Base-by-base conservation (phyloP, 2,888 invertebrate genomes). In the Netelia melanura region DNA sequence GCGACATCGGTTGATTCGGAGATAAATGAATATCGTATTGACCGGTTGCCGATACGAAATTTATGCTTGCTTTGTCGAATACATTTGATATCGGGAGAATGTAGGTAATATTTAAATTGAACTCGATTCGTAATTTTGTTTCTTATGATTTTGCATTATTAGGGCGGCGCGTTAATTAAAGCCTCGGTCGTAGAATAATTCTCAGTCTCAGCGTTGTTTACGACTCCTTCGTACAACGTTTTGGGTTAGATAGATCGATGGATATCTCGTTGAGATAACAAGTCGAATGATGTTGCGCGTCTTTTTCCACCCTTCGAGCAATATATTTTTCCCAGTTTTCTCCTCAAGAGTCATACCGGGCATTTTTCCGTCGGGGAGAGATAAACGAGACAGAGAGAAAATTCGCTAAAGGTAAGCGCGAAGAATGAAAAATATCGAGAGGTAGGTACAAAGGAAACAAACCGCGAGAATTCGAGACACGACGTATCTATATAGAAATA, bases 391-490 rank as follows among this genome's bases (percentile, higher is more conserved):
- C 38, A 64, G 30, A 30, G 14, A n/a, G 17, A 48, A 43, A 44
- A 43, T 23, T 44, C 21, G 5, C 23, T 8, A 43, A 72, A 72
- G 21, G 6, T 44, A 1, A 72, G 43, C 14, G 61, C 23, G n/a
- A 23, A 61, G 61, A 23, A 17, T 21, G 61, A 54, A 54, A 38
- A 43, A 43, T 17, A 43, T 65, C 11, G 75, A 52, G 10, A 17
- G 2, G 30, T 30, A 30, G 21, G 17, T 3, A 43, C 30, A 62
- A 76, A 38, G 48, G 38, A 48, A 71, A 71, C 25, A 21, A 72
- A 38, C 21, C 48, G 17, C 58, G 3, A 67, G 67, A 58, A 81
- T 67, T 56, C 48, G 38, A 52, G 67, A 74, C 58, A 65, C 21
- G 2, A 38, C n/a, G 21, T 21, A 17, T 14, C 6, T 61, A 52